Evolutionary conservation across 64 coral and sea anemone species (phyloP), one percentile per base, ranked within the genome.

Genomic region (Orbicella faveolata): DNA sequence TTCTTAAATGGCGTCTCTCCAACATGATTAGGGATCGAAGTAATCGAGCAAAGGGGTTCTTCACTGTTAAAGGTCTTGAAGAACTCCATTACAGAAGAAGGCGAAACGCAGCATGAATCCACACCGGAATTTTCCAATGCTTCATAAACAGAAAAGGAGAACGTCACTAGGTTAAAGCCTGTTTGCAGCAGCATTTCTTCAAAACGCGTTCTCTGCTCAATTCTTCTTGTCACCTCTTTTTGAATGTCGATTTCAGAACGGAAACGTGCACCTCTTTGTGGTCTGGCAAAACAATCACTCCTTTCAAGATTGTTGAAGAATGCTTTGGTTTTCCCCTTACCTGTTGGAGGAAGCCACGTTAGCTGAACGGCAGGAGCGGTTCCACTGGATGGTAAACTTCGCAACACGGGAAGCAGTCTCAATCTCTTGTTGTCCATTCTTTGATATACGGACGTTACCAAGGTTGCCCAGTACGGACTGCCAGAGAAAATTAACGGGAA

Each of bases 391-490:
- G 11, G 1, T 15, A 21, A 2, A 25, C 36, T 25, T 20, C 91
- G 80, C 16, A 93, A 16, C 55, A 93, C 94, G 18, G 94, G 94
- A 21, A 96, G 82, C 41, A 96, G 73, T 67, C 87, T 67, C 13
- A 90, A 59, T n/a, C 55, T 52, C 44, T 74, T 86, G 23, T 79
- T 51, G 20, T 90, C 75, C 26, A 93, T 79, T 75, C 87, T 63
- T 3, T 78, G 88, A 84, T 96, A 96, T 37, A 96, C 82, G 30
- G 79, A 61, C 21, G 0, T 62, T 59, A 75, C 65, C 23, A 96
- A 39, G 2, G 21, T 78, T 8, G 74, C 18, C 91, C 91, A 96
- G 77, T 93, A 90, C 13, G 35, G 0, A 20, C 88, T 81, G 4
- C 23, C 6, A 6, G 21, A 16, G 41, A 36, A 9, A 13, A 69